Evolutionary conservation across 2,888 invertebrate genomes (phyloP).

Genomic region (Acronicta leporina): DNA sequence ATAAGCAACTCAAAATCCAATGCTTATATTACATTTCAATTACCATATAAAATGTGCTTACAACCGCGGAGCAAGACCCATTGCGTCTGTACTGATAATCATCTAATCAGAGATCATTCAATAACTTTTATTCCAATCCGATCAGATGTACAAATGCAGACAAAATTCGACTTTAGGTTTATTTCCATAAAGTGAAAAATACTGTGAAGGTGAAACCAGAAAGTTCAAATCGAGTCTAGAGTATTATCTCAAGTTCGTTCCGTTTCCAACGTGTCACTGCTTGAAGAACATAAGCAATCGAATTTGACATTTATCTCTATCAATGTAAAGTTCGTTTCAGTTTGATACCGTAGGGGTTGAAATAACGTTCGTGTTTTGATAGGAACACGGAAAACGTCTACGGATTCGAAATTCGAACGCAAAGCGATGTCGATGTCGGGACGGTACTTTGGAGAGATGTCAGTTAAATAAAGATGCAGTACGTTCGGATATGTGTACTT

Average conservation of each 20-base stretch:
- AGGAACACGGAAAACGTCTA: conserved; percentile 72
- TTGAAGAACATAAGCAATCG: conserved; percentile 57
- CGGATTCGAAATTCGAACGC: conserved; percentile 80
- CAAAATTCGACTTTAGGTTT: conserved; percentile 63
- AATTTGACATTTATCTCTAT: conserved; percentile 66
- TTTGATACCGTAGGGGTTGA: conserved; percentile 42
- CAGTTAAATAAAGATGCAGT: conserved; percentile 64
- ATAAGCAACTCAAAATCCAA: conserved; percentile 81
- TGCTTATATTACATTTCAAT: conserved; percentile 87
- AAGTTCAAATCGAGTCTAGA: conserved; percentile 77
- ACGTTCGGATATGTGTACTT: conserved; percentile 39
- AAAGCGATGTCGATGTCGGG: conserved; percentile 74
- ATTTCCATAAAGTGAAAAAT: conserved; percentile 68
- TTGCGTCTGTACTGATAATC: conserved; percentile 85
- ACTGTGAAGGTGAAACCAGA: conserved; percentile 60
- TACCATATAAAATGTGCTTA: conserved; percentile 86
- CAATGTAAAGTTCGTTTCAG: conserved; percentile 60
- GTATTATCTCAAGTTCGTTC: conserved; percentile 79
- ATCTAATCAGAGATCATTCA: conserved; percentile 88
- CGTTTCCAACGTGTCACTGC: conserved; percentile 72
- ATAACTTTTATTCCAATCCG: conserved; percentile 83
- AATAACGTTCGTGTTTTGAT: conserved; percentile 65
- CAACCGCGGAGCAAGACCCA: conserved; percentile 74
- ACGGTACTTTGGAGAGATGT: conserved; percentile 69
- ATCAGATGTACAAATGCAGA: conserved; percentile 60